Evolutionary conservation across 2,113 vertebrate species (phyloP).

Genomic region (Lophura nycthemera): DNA sequence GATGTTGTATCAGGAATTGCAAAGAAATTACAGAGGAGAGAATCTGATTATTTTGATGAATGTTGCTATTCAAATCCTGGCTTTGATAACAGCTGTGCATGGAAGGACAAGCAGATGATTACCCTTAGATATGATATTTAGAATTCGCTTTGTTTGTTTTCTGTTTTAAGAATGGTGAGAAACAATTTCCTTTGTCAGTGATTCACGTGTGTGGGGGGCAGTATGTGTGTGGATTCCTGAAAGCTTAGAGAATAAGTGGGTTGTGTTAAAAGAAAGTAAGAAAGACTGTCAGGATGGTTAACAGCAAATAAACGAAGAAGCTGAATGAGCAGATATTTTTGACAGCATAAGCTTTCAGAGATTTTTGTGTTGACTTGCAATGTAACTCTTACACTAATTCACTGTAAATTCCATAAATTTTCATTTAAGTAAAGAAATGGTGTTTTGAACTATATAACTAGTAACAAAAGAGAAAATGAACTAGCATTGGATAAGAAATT

Average conservation of each 20-base stretch:
- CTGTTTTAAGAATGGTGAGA: not conserved
- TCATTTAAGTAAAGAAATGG: not conserved
- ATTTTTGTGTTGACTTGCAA: not conserved
- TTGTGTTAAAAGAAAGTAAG: not conserved
- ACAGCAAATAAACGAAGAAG: not conserved
- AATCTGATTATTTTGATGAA: not conserved
- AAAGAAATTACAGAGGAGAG: not conserved
- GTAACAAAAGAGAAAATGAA: not conserved
- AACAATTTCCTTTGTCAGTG: not conserved
- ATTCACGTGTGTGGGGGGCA: fast-evolving
- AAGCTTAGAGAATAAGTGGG: not conserved
- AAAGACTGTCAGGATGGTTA: not conserved
- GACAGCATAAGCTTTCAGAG: not conserved
- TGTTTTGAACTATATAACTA: not conserved
- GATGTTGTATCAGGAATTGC: not conserved
- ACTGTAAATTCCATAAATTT: not conserved
- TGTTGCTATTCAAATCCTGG: not conserved
- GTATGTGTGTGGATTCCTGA: not conserved
- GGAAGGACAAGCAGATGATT: not conserved
- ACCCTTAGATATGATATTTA: not conserved
- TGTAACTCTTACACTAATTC: not conserved
- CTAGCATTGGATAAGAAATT: not conserved
- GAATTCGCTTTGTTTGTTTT: not conserved
- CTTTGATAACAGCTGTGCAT: not conserved
- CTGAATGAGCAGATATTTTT: not conserved